Evolutionary conservation across 2,888 invertebrate species (phyloP).

Genomic region (Zygogramma bicolorata): DNA sequence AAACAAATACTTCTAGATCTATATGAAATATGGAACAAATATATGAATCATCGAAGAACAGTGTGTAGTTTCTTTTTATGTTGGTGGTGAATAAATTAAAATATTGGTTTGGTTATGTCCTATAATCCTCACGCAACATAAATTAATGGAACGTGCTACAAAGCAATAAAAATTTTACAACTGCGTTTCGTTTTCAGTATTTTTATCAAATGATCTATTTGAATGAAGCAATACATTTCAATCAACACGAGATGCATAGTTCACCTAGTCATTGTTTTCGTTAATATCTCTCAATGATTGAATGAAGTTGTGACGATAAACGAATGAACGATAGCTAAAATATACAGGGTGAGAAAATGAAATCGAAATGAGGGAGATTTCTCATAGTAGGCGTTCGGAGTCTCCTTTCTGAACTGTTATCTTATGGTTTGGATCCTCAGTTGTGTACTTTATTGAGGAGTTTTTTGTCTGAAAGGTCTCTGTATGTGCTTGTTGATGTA

Average conservation of each 20-base stretch:
- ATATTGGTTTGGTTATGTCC: not conserved
- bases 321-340: not conserved
- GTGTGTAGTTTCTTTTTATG: not conserved
- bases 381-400: no score
- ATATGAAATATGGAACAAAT: no score
- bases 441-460: no score
- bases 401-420: no score
- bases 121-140: not conserved
- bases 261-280: not conserved
- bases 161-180: not conserved
- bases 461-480: no score
- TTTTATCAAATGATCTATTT: not conserved
- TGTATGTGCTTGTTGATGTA: no score
- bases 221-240: not conserved
- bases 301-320: not conserved
- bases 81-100: not conserved
- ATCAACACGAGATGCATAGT: not conserved
- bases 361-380: no score
- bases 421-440: no score
- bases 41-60: not conserved
- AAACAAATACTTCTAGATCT: no score
- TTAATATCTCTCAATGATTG: not conserved
- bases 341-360: no score
- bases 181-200: not conserved
- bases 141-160: not conserved